Evolutionary conservation across 2,888 invertebrate species (phyloP), one percentile per base, ranked within the genome.

Genomic region (Coelinius sp.): DNA sequence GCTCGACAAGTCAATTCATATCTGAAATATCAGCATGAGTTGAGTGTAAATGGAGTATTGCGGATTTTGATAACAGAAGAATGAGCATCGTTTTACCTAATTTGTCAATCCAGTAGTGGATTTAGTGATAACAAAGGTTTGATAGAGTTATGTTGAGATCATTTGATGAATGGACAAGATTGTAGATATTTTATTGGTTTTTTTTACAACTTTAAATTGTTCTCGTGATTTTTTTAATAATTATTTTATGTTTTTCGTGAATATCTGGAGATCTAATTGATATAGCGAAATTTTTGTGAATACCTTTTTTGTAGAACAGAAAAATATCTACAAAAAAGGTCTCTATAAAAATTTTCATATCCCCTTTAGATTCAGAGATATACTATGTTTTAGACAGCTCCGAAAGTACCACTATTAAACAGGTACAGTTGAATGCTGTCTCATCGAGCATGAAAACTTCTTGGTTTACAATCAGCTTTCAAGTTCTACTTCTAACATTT

Each of bases 1-100:
- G 46, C 46, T 49, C 46, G 5, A 49, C 46, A 49, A 49, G 46
- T 49, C 46, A 49, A 44, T 46, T 46, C 44, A 46, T 46, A 46
- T 46, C 44, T 46, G 14, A 46, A 49, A 6, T 17, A 49, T 17
- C 46, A 20, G 17, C 44, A n/a, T 44, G 44, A 1, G 6, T 49
- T 3, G 20, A 49, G 20, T 49, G 17, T 49, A 17, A 49, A 20
- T 44, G 46, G 6, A 17, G 46, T 20, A n/a, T 49, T 14, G 46
- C 17, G 2, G 46, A 49, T 20, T 20, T 4, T 17, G 46, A 49
- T 49, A 49, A 49, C 20, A 49, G 7, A 20, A 49, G 17, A 17
- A 49, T 17, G 1, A 44, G n/a, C 12, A 17, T 49, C 17, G 2
- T 49, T 20, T 49, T 17, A 20, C 20, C 20, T 49, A 14, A 49